phyloP scores from a whole-genome alignment of 2,888 invertebrate genomes.

The Ryuthela nishihirai region DNA sequence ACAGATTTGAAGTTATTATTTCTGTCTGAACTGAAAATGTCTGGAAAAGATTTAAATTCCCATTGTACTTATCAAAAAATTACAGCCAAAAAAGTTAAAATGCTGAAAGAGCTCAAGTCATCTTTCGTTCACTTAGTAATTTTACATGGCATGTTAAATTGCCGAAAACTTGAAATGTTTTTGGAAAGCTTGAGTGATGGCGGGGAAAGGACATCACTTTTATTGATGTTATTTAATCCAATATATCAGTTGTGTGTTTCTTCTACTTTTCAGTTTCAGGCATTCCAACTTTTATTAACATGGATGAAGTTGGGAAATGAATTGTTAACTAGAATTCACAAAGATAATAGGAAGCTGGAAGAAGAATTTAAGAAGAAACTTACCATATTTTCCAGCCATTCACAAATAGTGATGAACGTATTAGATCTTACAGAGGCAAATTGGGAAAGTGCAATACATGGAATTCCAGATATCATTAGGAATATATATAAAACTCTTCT shows the following conservation, averaged over 20 bases:
- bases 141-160: conserved; percentile 25
- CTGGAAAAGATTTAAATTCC: no score
- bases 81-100: no score
- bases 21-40: no score
- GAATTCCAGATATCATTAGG: conserved; percentile 14
- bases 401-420: conserved; percentile 1
- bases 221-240: conserved; percentile 7
- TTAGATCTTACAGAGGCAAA: conserved; percentile 19
- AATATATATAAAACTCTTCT: conserved; percentile 14
- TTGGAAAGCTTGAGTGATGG: background rate
- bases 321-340: background rate
- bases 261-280: conserved; percentile 17
- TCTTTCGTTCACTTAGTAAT: conserved; percentile 18
- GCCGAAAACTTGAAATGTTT: conserved; percentile 4
- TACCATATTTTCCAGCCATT: conserved; percentile 7
- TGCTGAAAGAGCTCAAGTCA: no score
- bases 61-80: no score
- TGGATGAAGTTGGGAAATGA: conserved; percentile 20
- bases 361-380: no score
- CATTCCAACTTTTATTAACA: conserved; percentile 13
- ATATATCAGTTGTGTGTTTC: conserved; percentile 6
- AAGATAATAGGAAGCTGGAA: background rate
- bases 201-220: conserved; percentile 2
- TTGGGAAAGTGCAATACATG: conserved; percentile 31
- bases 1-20: no score